Base-by-base conservation (phyloP, 1,140 invertebrate species). In the Druon quercuslanigerum region DNA sequence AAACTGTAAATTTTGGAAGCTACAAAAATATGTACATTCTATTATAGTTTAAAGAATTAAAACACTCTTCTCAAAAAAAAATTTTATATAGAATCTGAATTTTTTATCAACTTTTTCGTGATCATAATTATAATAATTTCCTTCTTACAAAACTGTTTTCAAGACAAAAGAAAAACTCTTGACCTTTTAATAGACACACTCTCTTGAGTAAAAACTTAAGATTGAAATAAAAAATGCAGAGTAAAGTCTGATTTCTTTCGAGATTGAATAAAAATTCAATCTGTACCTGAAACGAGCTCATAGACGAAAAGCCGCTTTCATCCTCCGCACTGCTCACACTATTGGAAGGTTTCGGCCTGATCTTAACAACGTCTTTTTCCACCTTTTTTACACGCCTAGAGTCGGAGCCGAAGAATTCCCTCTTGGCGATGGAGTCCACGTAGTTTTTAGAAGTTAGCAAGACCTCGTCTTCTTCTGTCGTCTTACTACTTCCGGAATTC, bases 241-340 rank as follows among this genome's bases (percentile, higher is more conserved):
- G 33, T 40, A 50, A 17, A 33, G 2, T 52, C 20, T 25, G 11
- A 56, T 40, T 56, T 54, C 33, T 56, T 50, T 40, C 0, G 16
- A 8, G 9, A 17, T 73, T 56, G 7, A 16, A 50, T n/a, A 50
- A 50, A 46, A 74, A 74, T 56, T n/a, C 11, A 56, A 82, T 79
- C 72, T 81, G 75, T 87, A 66, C 60, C 33, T 96, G 95, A 83
- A 96, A 96, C 4, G 95, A 96, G 86, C 94, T 96, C 91, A 96
- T 95, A 3, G 95, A 96, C 14, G 95, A 96, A 87, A 96, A 96
- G 14, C 96, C 96, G 84, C 95, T 96, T 84, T 96, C 95, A 80
- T 96, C 95, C 84, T 96, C 95, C 52, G 89, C 92, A 76, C 92
- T 94, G 83, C 92, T 92, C 11, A 92, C 88, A 80, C 93, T 93